Percentiles rank a stretch among this genome's conserved stretches.
These are phyloP conservation scores for Percina caprodes DNA, from an alignment of 2,113 vertebrate genomes.

Conservation along the genomic window DNA sequence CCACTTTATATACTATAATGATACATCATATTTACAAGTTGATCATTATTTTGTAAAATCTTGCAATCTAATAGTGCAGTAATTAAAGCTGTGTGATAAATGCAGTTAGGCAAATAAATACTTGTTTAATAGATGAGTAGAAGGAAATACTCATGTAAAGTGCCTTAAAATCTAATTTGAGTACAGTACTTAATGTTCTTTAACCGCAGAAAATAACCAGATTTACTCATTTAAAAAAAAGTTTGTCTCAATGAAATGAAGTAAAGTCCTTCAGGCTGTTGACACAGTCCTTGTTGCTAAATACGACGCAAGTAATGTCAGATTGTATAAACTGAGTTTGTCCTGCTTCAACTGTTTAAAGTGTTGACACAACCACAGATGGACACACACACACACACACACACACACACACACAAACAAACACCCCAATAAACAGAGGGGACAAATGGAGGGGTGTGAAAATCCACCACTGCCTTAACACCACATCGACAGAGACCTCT, in stretches of 20 bases:
- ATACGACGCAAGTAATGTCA: constrained; percentile 42
- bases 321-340: constrained; percentile 28
- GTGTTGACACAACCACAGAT: constrained; percentile 62
- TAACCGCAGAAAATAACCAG: neutral
- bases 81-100: neutral
- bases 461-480: constrained; percentile 64
- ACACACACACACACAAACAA: constrained; percentile 33
- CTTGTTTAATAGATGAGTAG: neutral
- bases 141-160: neutral
- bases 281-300: constrained; percentile 25
- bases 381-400: constrained; percentile 31
- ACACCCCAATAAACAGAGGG: constrained; percentile 60
- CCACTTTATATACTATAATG: neutral
- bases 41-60: neutral
- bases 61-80: neutral
- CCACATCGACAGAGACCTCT: constrained; percentile 31
- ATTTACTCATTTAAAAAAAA: constrained; percentile 1
- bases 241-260: constrained; percentile 27
- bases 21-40: neutral
- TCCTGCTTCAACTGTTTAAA: constrained; percentile 57
- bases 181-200: neutral
- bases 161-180: neutral
- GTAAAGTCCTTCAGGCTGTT: constrained; percentile 39
- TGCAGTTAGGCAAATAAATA: neutral
- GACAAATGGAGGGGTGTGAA: constrained; percentile 81